Base-by-base conservation (phyloP, 2,113 vertebrate species). In the Lasiurus borealis region DNA sequence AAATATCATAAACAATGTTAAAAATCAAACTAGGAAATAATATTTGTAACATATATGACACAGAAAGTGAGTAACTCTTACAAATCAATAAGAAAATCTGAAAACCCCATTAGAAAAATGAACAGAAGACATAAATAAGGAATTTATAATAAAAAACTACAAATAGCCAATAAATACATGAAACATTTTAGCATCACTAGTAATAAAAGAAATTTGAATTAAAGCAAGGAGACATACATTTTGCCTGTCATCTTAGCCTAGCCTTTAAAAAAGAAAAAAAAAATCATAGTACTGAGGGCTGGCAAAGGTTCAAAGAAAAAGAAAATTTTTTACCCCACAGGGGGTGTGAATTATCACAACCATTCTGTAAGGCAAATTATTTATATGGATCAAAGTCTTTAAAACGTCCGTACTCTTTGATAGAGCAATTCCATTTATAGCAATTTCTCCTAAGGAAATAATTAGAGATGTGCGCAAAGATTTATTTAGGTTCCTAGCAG, bases 121-220 rank as follows among this genome's bases (percentile, higher is more conserved):
- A 95, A 50, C 62, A 88, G 81, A 91, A 14, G 50, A 82, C 77
- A 78, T 95, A 93, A 92, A 95, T 88, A 92, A 95, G 73, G 93
- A 95, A 92, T 78, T 90, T 85, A 92, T 57, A 59, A 66, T 57
- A 46, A 44, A 81, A 95, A 95, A 91, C 62, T 66, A 88, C 52
- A 90, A 73, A 73, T 21, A 88, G 29, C 73, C 93, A 91, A 94
- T 94, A 97, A 90, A 94, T 84, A 88, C 9, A 44, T 80, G 90
- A 86, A 88, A 86, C 72, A 71, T 77, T 92, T 71, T 59, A 52
- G 23, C 91, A 76, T 59, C 75, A 34, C 27, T 59, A 92, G 34
- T 78, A 97, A 95, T 91, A 84, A 71, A 95, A 96, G 44, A 82
- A 97, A 95, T 95, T 92, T 29, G 92, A 96, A 96, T 93, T 92